Evolutionary conservation across 2,888 invertebrate species (phyloP).

Genomic region (Chorisops tibialis): DNA sequence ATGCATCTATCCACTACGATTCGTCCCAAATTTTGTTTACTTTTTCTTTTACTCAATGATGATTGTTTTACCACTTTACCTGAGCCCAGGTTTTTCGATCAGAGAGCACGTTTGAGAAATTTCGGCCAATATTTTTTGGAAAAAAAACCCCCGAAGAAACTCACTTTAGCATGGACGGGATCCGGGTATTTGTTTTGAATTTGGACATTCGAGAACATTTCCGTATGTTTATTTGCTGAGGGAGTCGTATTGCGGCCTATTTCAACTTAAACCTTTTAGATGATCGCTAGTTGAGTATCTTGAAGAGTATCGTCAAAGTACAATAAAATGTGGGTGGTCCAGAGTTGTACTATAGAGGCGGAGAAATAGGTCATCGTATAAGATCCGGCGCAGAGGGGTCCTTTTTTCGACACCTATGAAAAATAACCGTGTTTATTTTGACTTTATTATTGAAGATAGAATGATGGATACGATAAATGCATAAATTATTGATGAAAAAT

Average conservation of each 20-base stretch:
- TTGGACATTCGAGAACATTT: not conserved
- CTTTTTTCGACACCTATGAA: too few relatives aligned
- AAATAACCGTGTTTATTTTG: too few relatives aligned
- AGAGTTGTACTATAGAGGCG: too few relatives aligned
- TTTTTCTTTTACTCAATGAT: not conserved
- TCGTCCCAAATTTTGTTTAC: not conserved
- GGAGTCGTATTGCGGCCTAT: not conserved
- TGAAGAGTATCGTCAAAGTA: not conserved
- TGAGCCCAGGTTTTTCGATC: not conserved
- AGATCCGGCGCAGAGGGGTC: too few relatives aligned
- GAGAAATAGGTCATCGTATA: too few relatives aligned
- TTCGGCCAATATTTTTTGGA: not conserved
- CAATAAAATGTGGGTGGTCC: too few relatives aligned
- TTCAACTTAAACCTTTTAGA: not conserved
- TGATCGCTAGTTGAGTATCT: not conserved
- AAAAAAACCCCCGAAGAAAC: not conserved
- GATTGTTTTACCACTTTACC: conserved; percentile 7
- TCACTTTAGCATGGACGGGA: not conserved
- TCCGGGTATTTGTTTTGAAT: not conserved
- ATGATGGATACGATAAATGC: too few relatives aligned
- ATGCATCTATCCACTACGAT: not conserved
- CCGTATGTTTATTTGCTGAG: not conserved
- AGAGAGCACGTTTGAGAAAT: not conserved
- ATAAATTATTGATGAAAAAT: too few relatives aligned
- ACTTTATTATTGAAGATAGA: too few relatives aligned